Evolutionary conservation across 2,797 vertebrate species (phyloP).

Genomic region (Mus minutoides): DNA sequence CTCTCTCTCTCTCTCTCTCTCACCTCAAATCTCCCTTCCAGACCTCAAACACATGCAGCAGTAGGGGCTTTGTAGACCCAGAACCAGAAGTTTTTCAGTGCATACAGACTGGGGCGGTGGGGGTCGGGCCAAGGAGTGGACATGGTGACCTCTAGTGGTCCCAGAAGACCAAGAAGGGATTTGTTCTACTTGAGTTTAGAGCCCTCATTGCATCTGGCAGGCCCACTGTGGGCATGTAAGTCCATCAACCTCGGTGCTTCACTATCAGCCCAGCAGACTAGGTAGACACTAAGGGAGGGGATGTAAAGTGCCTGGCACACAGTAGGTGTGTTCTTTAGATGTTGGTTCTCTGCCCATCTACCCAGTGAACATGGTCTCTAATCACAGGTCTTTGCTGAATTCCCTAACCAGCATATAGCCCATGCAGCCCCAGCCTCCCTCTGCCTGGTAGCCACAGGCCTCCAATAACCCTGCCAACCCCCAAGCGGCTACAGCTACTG

Average conservation of each 20-base stretch:
- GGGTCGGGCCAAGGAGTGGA: neutral
- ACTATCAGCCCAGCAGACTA: neutral
- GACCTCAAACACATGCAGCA: neutral
- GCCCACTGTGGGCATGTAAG: neutral
- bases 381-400: conserved; percentile 92
- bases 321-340: neutral
- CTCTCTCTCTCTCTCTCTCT: neutral
- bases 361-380: neutral
- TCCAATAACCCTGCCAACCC: conserved; percentile 90
- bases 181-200: neutral
- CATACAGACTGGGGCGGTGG: neutral
- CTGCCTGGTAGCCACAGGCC: conserved; percentile 89
- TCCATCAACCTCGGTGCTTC: neutral
- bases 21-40: neutral
- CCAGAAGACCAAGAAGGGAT: no score
- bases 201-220: no score
- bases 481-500: conserved; percentile 90
- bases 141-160: neutral
- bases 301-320: neutral
- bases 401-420: conserved; percentile 91
- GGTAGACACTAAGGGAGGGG: neutral
- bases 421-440: conserved; percentile 88
- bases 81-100: neutral
- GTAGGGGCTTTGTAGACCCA: neutral
- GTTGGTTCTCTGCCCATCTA: neutral